Conservation (phyloP, 2,797 vertebrate genomes). For the Crocodylus rhombifer region DNA sequence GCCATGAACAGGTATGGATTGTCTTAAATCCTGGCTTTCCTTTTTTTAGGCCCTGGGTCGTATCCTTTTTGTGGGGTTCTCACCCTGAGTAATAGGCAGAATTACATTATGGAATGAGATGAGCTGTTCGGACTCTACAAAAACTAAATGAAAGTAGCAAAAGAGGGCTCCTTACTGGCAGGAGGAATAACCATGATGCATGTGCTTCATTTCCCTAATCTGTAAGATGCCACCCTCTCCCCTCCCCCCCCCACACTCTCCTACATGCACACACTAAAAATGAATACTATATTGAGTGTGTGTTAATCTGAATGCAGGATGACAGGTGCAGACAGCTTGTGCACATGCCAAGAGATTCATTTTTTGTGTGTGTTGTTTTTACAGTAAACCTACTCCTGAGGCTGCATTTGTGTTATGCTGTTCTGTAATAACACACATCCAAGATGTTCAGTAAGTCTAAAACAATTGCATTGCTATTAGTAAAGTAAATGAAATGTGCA, state of each 20-base stretch:
- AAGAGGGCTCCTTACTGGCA: neutral
- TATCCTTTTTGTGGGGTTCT: neutral
- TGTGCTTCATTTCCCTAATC: neutral
- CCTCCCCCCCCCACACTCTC: no score
- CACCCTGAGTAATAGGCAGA: neutral
- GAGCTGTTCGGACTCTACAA: neutral
- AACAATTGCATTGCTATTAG: neutral
- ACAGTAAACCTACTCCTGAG: neutral
- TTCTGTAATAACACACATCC: neutral
- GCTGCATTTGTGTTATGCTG: neutral
- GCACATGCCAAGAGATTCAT: neutral
- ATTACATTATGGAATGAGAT: neutral
- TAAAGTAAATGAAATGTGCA: neutral
- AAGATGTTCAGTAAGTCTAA: neutral
- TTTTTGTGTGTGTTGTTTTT: neutral
- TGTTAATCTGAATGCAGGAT: neutral
- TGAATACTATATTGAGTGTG: neutral
- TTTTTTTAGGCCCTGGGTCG: neutral
- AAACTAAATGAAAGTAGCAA: neutral
- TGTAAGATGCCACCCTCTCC: neutral
- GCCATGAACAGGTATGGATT: neutral
- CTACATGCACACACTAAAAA: neutral
- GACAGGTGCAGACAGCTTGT: neutral
- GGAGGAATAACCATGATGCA: neutral
- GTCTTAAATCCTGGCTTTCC: neutral